phyloP scores from a whole-genome alignment of 2,888 invertebrate genomes.

The Thalpophila matura region DNA sequence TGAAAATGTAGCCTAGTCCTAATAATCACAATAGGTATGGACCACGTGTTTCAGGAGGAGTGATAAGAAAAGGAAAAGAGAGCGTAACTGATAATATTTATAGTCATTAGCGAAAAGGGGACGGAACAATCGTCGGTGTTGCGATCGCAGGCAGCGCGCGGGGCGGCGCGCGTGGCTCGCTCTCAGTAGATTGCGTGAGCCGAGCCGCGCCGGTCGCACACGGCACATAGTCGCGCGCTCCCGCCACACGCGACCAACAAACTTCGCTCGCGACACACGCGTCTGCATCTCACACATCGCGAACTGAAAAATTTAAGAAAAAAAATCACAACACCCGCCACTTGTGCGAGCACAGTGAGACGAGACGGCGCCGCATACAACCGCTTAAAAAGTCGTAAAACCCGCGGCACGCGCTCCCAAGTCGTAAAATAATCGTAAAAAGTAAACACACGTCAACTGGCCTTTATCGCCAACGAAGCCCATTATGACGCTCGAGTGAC shows the following conservation, averaged over 20 bases:
- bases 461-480: conserved; percentile 89
- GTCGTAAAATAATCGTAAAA: conserved; percentile 91
- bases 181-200: conserved; percentile 93
- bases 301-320: conserved; percentile 65
- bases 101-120: conserved; percentile 91
- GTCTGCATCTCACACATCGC: conserved; percentile 74
- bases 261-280: conserved; percentile 86
- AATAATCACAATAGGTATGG: conserved; percentile 49
- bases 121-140: conserved; percentile 87
- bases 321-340: conserved; percentile 65
- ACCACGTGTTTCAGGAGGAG: conserved; percentile 83
- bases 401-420: conserved; percentile 87
- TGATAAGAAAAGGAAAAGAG: conserved; percentile 89
- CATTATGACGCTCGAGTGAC: conserved; percentile 91
- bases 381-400: conserved; percentile 90
- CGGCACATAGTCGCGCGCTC: conserved; percentile 81
- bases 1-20: conserved; percentile 27
- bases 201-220: conserved; percentile 91
- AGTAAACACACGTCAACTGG: conserved; percentile 89
- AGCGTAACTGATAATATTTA: conserved; percentile 90
- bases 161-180: conserved; percentile 91
- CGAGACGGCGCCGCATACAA: conserved; percentile 80
- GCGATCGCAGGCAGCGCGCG: conserved; percentile 87
- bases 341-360: conserved; percentile 70
- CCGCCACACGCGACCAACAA: conserved; percentile 81